Base-by-base conservation (phyloP, 2,797 vertebrate genomes). In the Falco peregrinus region DNA sequence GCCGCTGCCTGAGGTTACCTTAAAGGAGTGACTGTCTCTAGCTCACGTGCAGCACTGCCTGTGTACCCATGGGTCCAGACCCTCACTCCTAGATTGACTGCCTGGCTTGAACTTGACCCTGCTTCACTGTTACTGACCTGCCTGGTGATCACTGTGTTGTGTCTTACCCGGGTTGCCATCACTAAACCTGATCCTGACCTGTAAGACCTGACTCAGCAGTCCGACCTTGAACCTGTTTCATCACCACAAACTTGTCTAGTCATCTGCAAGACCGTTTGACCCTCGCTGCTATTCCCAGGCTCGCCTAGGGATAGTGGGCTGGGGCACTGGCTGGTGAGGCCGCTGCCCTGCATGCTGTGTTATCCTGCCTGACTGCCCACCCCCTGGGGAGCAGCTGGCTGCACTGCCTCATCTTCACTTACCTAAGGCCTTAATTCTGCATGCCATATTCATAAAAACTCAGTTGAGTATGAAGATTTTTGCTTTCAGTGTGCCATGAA, bases 21-120 rank as follows among this genome's bases (percentile, higher is more conserved):
- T 24, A 24, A 39, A 59, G 13, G 26, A 67, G 21, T 8, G 5
- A 39, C 29, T 14, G 24, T 25, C n/a, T 48, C 22, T 24, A 50
- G 35, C 39, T 87, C 43, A 28, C 11, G 41, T 29, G 35, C 16
- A 85, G 43, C 63, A 60, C 47, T 57, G n/a, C 56, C 65, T 53
- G 1, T 4, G 31, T 4, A 56, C 9, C 21, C 20, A 6, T 3
- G 26, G 54, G 37, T 16, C 10, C 3, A 47, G 45, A 73, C 3
- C 10, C 26, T 24, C 9, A 33, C 9, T 9, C 26, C 19, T 14
- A 15, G 41, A n/a, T 24, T 25, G 22, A n/a, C 2, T 31, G 53
- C 21, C 51, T 45, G 57, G 22, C 18, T 54, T 8, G 16, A 33
- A 16, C 12, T 11, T 25, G 31, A 22, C n/a, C 28, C 67, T 57